These are phyloP conservation scores for Venusia cambrica DNA, from an alignment of 2,888 invertebrate genomes.

Conservation along the genomic window DNA sequence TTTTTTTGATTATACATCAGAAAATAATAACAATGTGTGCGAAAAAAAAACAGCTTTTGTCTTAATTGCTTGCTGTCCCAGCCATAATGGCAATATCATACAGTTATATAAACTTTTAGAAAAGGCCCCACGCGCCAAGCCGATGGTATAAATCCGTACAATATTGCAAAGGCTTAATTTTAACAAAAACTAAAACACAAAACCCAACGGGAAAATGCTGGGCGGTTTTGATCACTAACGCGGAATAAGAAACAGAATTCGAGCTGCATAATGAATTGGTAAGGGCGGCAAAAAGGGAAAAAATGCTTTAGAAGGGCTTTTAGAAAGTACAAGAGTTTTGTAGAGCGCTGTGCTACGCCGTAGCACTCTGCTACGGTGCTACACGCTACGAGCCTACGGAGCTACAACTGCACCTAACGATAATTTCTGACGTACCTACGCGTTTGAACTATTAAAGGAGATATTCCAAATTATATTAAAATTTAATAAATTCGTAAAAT, in stretches of 20 bases:
- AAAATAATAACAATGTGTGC: too few relatives aligned
- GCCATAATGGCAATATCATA: conserved; percentile 3
- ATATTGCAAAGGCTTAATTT: conserved; percentile 13
- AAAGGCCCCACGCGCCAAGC: background rate
- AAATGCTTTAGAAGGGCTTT: conserved; percentile 10
- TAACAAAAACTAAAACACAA: conserved; percentile 4
- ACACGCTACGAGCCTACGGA: conserved; percentile 16
- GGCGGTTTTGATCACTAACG: conserved; percentile 12
- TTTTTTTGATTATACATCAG: too few relatives aligned
- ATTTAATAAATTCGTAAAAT: too few relatives aligned
- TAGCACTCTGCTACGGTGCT: conserved; percentile 19
- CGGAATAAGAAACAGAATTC: conserved; percentile 17
- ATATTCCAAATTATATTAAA: too few relatives aligned
- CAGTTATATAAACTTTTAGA: conserved; percentile 2
- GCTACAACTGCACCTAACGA: too few relatives aligned
- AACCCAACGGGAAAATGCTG: background rate
- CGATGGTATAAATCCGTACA: conserved; percentile 5
- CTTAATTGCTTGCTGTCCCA: conserved; percentile 6
- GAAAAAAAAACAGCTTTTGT: too few relatives aligned
- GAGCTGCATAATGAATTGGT: conserved; percentile 9
- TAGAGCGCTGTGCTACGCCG: too few relatives aligned
- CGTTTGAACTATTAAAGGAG: too few relatives aligned
- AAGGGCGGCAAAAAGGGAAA: conserved; percentile 8
- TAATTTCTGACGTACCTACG: too few relatives aligned
- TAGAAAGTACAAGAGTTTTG: conserved; percentile 11